phyloP scores from a whole-genome alignment of 2,797 vertebrate species.

The Streptopelia turtur region DNA sequence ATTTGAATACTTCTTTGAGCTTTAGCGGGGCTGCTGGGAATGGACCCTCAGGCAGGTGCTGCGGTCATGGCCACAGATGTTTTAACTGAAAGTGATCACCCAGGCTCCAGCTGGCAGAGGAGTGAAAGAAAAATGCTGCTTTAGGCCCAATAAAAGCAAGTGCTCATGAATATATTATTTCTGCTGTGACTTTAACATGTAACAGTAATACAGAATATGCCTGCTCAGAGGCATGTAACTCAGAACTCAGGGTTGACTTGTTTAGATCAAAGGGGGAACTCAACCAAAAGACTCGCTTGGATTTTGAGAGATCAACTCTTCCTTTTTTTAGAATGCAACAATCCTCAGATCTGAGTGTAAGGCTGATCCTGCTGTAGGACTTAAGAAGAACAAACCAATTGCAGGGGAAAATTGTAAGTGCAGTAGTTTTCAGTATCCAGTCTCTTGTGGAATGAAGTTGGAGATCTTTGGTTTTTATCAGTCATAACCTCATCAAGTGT shows the following conservation, averaged over 20 bases:
- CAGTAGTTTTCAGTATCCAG: neutral
- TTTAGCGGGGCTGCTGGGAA: neutral
- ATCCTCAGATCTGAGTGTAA: neutral
- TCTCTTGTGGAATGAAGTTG: neutral
- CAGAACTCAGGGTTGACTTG: neutral
- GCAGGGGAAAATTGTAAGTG: neutral
- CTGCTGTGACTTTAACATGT: neutral
- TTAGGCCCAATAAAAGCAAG: neutral
- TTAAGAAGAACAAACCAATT: neutral
- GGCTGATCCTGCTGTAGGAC: neutral
- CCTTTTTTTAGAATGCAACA: neutral
- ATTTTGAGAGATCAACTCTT: neutral
- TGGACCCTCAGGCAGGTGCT: neutral
- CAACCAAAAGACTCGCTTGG: neutral
- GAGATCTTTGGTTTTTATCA: conserved; percentile 27
- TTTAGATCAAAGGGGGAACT: conserved; percentile 10
- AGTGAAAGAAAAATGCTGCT: neutral
- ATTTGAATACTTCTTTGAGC: neutral
- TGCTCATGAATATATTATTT: neutral
- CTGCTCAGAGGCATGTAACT: neutral
- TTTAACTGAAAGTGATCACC: neutral
- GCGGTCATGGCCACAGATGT: neutral
- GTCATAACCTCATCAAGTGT: conserved; percentile 22
- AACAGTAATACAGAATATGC: neutral
- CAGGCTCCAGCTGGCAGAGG: neutral